These are phyloP conservation scores for Pyrochroa serraticornis DNA, from an alignment of 2,888 invertebrate genomes.

Conservation along the genomic window DNA sequence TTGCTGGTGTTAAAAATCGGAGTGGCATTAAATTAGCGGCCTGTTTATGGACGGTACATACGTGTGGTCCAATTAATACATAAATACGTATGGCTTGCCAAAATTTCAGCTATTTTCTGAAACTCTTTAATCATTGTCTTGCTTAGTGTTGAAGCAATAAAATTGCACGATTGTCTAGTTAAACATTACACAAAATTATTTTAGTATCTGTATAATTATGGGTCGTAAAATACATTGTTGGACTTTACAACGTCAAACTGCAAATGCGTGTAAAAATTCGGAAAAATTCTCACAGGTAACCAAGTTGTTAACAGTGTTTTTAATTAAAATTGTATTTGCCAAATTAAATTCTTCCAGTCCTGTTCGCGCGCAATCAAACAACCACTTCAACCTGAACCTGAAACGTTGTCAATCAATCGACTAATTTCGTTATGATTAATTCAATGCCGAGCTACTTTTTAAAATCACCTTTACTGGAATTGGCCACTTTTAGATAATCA, in stretches of 20 bases:
- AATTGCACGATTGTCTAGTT: conserved; percentile 4
- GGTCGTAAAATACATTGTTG: conserved; percentile 9
- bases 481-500: too few species aligned
- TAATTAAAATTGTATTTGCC: conserved; percentile 12
- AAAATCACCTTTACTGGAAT: too few species aligned
- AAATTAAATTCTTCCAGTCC: conserved; percentile 7
- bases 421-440: conserved; percentile 8
- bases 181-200: conserved; percentile 15
- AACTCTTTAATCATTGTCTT: not conserved
- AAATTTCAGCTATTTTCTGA: too few species aligned
- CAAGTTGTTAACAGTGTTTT: not conserved
- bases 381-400: too few species aligned
- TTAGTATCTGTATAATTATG: conserved; percentile 13
- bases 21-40: too few species aligned
- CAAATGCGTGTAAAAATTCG: conserved; percentile 11
- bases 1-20: too few species aligned
- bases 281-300: conserved; percentile 7
- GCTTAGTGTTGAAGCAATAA: conserved; percentile 4
- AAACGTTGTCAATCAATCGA: conserved; percentile 5
- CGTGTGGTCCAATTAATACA: too few species aligned
- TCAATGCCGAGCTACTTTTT: not conserved
- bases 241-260: conserved; percentile 9
- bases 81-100: too few species aligned
- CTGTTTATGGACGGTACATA: too few species aligned
- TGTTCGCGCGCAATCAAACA: too few species aligned